Percentiles rank a stretch among this genome's conserved stretches.
phyloP scores from a whole-genome alignment of 2,888 invertebrate species.

The Pseudolycoriella hygida region DNA sequence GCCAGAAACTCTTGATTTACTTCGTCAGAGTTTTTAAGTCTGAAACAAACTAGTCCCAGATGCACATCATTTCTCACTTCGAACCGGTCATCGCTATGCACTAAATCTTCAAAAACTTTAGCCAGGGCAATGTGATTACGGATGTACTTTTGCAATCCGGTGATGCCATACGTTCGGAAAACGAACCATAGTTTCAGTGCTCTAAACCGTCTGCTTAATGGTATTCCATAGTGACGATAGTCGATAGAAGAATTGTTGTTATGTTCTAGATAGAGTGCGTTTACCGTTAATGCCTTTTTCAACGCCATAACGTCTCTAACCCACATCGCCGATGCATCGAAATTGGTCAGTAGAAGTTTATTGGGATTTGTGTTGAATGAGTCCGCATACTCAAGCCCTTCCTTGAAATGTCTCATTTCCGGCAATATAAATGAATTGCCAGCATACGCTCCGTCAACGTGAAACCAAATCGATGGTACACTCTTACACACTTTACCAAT shows the following conservation, averaged over 20 bases:
- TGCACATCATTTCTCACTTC: constrained; percentile 60
- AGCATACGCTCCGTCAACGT: constrained; percentile 77
- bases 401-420: constrained; percentile 48
- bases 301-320: constrained; percentile 55
- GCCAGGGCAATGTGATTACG: constrained; percentile 64
- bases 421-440: constrained; percentile 76
- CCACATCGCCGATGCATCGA: constrained; percentile 77
- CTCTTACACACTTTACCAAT: constrained; percentile 52
- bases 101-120: constrained; percentile 50
- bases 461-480: constrained; percentile 56
- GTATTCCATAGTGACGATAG: constrained; percentile 74
- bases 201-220: constrained; percentile 66
- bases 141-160: constrained; percentile 67
- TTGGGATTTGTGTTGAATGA: constrained; percentile 81
- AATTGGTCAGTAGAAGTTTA: constrained; percentile 71
- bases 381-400: constrained; percentile 55
- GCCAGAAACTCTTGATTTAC: constrained; percentile 60
- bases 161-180: constrained; percentile 59
- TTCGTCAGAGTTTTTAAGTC: constrained; percentile 50
- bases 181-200: constrained; percentile 83
- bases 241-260: constrained; percentile 55
- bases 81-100: constrained; percentile 51
- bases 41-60: constrained; percentile 62
- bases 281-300: constrained; percentile 69
- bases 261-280: constrained; percentile 72